phyloP scores from a whole-genome alignment of 1,140 invertebrate species.

The Ridgeia piscesae region DNA sequence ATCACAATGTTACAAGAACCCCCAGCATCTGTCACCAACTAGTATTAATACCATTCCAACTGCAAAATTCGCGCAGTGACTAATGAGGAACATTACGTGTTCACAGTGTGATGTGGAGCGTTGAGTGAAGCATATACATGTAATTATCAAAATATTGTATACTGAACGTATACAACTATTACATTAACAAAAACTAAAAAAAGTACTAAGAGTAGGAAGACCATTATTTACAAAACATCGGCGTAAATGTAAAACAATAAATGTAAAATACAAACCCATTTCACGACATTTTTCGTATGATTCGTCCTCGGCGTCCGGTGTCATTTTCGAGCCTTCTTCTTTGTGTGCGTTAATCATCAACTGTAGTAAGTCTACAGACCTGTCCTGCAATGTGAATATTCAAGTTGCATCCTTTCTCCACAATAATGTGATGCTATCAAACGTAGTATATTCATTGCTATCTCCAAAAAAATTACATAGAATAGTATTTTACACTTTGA shows the following conservation, averaged over 20 bases:
- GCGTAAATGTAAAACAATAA: background rate
- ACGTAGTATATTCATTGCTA: background rate
- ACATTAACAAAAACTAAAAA: no score
- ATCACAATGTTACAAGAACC: no score
- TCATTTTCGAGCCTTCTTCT: conserved; percentile 23
- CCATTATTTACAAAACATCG: background rate
- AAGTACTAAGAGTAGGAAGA: no score
- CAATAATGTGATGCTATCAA: background rate
- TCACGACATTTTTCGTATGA: background rate
- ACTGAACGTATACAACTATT: no score
- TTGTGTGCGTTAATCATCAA: conserved; percentile 34
- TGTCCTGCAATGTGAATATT: conserved; percentile 5
- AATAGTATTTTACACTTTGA: background rate
- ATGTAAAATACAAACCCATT: background rate
- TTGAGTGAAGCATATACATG: no score
- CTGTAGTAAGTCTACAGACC: conserved; percentile 35
- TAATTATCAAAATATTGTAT: no score
- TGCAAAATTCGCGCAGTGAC: no score
- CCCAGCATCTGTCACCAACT: no score
- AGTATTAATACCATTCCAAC: no score
- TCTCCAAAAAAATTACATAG: background rate
- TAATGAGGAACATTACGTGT: no score
- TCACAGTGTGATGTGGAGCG: no score
- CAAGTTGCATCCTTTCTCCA: background rate
- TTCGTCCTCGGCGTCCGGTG: conserved; percentile 8